Base-by-base conservation (phyloP, 1,140 invertebrate species). In the Thereuonema tuberculata region DNA sequence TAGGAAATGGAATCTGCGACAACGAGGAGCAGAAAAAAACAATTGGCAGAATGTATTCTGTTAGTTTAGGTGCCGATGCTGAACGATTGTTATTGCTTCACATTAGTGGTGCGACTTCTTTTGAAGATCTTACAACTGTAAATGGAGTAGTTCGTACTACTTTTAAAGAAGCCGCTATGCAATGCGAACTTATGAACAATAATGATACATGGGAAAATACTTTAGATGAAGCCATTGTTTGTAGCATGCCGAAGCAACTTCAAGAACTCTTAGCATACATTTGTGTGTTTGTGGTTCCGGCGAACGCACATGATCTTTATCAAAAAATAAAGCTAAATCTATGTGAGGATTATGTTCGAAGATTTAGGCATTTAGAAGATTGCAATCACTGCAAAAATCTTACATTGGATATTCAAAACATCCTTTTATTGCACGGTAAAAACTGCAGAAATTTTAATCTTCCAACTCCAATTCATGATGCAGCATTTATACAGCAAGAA, bases 181-280 rank as follows among this genome's bases (percentile, higher is more conserved):
- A 20, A 24, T 14, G 1, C 17, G 20, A 14, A 24, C 29, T 0
- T 17, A 21, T 52, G 25, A 21, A 3, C 1, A 49, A 48, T 27
- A 0, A 57, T 27, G 9, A 9, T 2, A 57, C 9, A 17, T 57
- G 56, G 56, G 3, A 21, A 5, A 20, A 43, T 1, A 57, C 24
- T n/a, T n/a, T 57, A 3, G 12, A 21, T 0, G 56, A 57, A 5
- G 56, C 56, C 17, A 17, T 1, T 57, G 17, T 43, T 2, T 29
- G 2, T 20, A 48, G 3, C n/a, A 57, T 57, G 56, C 56, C 56
- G 5, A 3, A 12, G 2, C 29, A 43, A 1, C 29, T 57, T 43
- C 37, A 27, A 9, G 5, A 43, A 52, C 9, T 57, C 3, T 57
- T 57, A 43, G 56, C 2, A 5, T 57, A 57, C 25, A 57, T 57